Conservation (phyloP, 2,888 invertebrate species). For the Ariolimax columbianus region DNA sequence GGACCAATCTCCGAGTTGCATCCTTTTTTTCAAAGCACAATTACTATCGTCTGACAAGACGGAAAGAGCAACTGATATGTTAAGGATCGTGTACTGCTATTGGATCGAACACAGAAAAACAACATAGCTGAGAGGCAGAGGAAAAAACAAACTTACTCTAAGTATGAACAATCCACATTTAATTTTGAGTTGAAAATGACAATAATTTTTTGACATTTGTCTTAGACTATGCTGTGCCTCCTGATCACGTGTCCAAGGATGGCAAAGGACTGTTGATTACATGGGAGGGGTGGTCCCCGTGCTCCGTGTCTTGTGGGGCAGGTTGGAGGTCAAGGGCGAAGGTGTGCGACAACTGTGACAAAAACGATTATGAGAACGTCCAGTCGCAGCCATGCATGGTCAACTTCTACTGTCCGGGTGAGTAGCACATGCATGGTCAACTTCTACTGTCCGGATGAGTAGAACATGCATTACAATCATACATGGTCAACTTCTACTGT, state of each 20-base stretch:
- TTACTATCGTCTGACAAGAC: too few relatives aligned
- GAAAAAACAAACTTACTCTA: too few relatives aligned
- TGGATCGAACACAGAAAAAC: too few relatives aligned
- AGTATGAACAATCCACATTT: neutral
- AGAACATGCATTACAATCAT: too few relatives aligned
- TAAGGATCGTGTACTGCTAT: too few relatives aligned
- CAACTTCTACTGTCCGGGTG: conserved; percentile 72
- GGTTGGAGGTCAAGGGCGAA: conserved; percentile 69
- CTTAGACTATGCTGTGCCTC: conserved; percentile 4
- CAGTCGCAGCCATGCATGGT: conserved; percentile 69
- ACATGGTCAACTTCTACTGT: too few relatives aligned
- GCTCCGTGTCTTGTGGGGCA: conserved; percentile 71
- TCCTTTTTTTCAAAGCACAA: too few relatives aligned
- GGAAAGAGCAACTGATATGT: too few relatives aligned
- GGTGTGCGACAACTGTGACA: conserved; percentile 66
- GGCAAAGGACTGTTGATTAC: conserved; percentile 45
- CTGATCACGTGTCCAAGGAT: neutral
- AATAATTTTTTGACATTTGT: neutral
- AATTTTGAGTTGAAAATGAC: neutral
- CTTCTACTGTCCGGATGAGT: too few relatives aligned
- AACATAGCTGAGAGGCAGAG: too few relatives aligned
- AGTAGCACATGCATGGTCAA: conserved; percentile 21
- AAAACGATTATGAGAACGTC: conserved; percentile 63
- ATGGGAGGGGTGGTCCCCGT: conserved; percentile 72
- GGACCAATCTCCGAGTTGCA: too few relatives aligned